Conservation (phyloP, 2,797 vertebrate species). For the Sus cebifrons region DNA sequence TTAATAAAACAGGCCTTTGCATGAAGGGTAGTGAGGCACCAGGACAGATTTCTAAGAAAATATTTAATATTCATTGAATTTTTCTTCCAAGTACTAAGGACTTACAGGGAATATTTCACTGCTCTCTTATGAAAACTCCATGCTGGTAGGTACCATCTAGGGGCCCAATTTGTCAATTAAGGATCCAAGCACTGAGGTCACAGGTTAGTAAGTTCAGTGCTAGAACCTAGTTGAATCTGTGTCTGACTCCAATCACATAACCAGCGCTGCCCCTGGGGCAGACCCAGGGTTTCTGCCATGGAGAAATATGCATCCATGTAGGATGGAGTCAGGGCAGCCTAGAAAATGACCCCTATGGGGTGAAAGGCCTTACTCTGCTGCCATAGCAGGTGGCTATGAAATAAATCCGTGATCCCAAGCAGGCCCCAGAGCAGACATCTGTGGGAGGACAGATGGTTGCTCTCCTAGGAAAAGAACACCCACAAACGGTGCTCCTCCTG, state of each 20-base stretch:
- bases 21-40: slow-evolving; percentile 46
- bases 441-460: slow-evolving; percentile 12
- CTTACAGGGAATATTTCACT: slow-evolving; percentile 23
- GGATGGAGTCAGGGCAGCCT: not conserved
- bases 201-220: not conserved
- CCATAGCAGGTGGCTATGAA: not conserved
- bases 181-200: not conserved
- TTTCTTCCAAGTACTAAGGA: not conserved
- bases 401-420: not conserved
- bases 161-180: slow-evolving; percentile 26
- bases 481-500: slow-evolving; percentile 3
- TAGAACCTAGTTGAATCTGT: not conserved
- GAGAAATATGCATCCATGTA: not conserved
- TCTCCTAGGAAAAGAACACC: not conserved
- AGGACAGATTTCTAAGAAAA: slow-evolving; percentile 63
- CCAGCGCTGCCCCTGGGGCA: not conserved
- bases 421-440: not conserved
- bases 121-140: slow-evolving; percentile 28
- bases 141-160: not conserved
- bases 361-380: not conserved
- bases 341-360: not conserved
- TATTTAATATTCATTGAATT: slow-evolving; percentile 55
- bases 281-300: not conserved
- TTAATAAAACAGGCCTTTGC: slow-evolving; percentile 54
- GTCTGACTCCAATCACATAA: not conserved